Conservation (phyloP, 1,140 invertebrate genomes). For the Diachasmimorpha longicaudata region DNA sequence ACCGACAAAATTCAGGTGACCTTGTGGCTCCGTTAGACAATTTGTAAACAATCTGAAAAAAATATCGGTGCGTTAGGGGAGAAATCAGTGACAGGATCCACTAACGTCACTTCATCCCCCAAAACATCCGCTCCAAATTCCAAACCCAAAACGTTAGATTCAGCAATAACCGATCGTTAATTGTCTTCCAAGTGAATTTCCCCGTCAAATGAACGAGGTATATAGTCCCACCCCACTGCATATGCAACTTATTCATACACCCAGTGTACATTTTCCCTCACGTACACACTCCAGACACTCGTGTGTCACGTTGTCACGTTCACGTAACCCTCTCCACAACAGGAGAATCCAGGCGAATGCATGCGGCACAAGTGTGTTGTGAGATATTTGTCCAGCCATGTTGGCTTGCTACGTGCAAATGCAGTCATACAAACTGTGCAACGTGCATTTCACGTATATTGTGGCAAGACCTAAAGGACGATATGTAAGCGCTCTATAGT, state of each 20-base stretch:
- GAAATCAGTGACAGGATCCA: too few relatives aligned
- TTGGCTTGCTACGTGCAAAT: constrained; percentile 22
- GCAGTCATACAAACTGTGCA: constrained; percentile 11
- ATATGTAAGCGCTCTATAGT: not conserved
- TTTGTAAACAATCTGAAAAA: too few relatives aligned
- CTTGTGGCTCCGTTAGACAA: too few relatives aligned
- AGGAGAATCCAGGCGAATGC: not conserved
- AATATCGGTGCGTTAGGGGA: too few relatives aligned
- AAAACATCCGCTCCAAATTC: not conserved
- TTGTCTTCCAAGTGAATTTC: not conserved
- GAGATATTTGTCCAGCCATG: constrained; percentile 24
- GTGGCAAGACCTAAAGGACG: not conserved
- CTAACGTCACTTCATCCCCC: too few relatives aligned
- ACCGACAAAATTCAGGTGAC: too few relatives aligned
- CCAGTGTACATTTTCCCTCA: not conserved
- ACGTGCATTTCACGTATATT: constrained; percentile 18
- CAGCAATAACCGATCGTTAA: not conserved
- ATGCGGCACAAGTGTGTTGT: constrained; percentile 9
- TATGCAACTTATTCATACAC: not conserved
- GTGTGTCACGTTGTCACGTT: constrained; percentile 5
- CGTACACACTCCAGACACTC: not conserved
- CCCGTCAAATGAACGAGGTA: not conserved
- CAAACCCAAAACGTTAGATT: not conserved
- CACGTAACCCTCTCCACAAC: not conserved
- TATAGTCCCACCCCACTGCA: not conserved